Conservation (phyloP, 35 echinoderm and acorn worm species). For the Ophiothrix spiculata region DNA sequence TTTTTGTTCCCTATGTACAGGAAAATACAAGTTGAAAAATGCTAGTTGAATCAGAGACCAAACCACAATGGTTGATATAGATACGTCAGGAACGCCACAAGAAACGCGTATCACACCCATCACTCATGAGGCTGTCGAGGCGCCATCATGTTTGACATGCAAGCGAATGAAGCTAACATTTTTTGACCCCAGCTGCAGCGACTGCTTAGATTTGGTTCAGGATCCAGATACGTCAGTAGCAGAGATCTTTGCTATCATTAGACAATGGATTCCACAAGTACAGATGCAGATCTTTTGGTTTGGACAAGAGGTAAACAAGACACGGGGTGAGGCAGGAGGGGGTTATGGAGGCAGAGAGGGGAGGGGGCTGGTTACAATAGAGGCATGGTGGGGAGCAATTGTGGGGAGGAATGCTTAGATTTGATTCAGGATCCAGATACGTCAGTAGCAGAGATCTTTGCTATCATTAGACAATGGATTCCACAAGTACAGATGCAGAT, state of each 20-base stretch:
- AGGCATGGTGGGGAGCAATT: too few relatives aligned
- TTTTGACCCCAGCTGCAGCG: conserved; percentile 51
- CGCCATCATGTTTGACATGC: conserved; percentile 31
- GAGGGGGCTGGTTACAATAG: too few relatives aligned
- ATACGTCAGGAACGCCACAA: too few relatives aligned
- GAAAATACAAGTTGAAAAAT: too few relatives aligned
- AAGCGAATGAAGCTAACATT: conserved; percentile 25
- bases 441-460: conserved; percentile 39
- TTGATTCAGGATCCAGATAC: conserved; percentile 27
- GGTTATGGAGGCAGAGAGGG: too few relatives aligned
- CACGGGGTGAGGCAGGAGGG: too few relatives aligned
- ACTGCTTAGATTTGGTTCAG: conserved; percentile 26
- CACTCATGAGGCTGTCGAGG: conserved; percentile 20
- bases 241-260: conserved; percentile 46
- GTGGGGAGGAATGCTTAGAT: conserved; percentile 35
- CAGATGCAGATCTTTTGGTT: conserved; percentile 29
- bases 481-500: conserved; percentile 42
- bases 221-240: conserved; percentile 26
- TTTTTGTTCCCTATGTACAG: too few relatives aligned
- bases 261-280: conserved; percentile 52
- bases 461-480: conserved; percentile 50
- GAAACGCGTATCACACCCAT: conserved; percentile 26
- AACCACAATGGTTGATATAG: too few relatives aligned
- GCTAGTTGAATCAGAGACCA: too few relatives aligned
- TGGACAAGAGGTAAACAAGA: conserved; percentile 32